Evolutionary conservation across 2,888 invertebrate genomes (phyloP).

Genomic region (Drosophila limbata): DNA sequence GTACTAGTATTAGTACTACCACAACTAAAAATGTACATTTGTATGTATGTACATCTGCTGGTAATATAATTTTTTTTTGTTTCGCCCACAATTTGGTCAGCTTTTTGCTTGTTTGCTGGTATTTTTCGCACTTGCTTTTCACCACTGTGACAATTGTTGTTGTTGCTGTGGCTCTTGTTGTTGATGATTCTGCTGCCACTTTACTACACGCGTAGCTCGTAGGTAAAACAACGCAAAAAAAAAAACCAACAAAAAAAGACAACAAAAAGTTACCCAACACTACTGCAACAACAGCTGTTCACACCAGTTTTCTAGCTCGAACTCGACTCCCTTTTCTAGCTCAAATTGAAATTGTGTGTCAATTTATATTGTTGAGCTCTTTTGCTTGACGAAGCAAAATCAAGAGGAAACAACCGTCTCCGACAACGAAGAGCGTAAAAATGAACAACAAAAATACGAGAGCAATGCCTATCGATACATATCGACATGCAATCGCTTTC

Average conservation of each 20-base stretch:
- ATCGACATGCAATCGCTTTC: conserved; percentile 7
- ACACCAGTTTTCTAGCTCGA: conserved; percentile 41
- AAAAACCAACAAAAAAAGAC: conserved; percentile 42
- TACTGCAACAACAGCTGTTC: conserved; percentile 62
- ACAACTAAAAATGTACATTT: conserved; percentile 52
- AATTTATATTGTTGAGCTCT: conserved; percentile 45
- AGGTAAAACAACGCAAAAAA: conserved; percentile 37
- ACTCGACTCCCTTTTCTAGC: conserved; percentile 43
- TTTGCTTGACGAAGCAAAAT: conserved; percentile 47
- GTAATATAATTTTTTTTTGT: conserved; percentile 34
- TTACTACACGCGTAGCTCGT: conserved; percentile 50
- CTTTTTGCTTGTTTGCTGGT: conserved; percentile 45
- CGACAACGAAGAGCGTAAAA: conserved; percentile 64
- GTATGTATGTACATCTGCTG: conserved; percentile 19
- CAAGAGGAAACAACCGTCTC: conserved; percentile 54
- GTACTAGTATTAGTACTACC: conserved; percentile 63
- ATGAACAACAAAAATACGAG: conserved; percentile 54
- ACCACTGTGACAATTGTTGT: conserved; percentile 44
- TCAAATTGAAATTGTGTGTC: conserved; percentile 52
- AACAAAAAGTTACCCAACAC: conserved; percentile 64
- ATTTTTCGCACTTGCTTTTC: conserved; percentile 61
- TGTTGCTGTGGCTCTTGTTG: conserved; percentile 15
- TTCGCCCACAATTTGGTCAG: conserved; percentile 66
- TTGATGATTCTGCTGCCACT: conserved; percentile 48
- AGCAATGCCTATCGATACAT: conserved; percentile 30